Base-by-base conservation (phyloP, 2,113 vertebrate species). In the Ceyx margarethae region DNA sequence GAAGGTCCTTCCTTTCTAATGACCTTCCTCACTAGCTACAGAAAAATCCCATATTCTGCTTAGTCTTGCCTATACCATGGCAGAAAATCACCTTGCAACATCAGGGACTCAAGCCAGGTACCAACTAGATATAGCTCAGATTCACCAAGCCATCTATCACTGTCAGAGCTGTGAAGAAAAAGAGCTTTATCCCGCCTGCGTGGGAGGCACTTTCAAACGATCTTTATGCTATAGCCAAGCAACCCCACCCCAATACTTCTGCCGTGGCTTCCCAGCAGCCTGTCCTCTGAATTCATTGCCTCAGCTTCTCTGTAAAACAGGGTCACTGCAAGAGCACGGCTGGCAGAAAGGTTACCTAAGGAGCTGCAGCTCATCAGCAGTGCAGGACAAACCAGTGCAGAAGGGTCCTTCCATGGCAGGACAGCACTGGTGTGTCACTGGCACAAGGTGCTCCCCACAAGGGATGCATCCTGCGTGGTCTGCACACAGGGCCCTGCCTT, bases 21-120 rank as follows among this genome's bases (percentile, higher is more conserved):
- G 78, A 91, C 86, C 74, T 93, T 89, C 51, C 81, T 92, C 46
- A 15, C 67, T 92, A 62, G 15, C 5, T 54, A 19, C 3, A 60
- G 86, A 71, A 92, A 78, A 94, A 87, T 31, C 37, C 61, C 84
- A 80, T 48, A 48, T 82, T 82, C 86, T 92, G 67, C 60, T 79
- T 73, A 85, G 71, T n/a, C 81, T 91, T 92, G 75, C 81, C 72
- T 66, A 56, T 67, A 48, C 74, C 89, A 93, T 87, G 91, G 89
- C 92, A 94, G 81, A 80, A 79, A 94, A 94, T 96, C 91, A 93
- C 95, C 87, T 96, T 91, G 81, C 92, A 87, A 83, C 89, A 67
- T 87, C 91, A 94, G 94, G 91, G 89, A 89, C 78, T 95, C 46
- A 51, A 80, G 91, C 92, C 95, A 95, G 94, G 72, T 94, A 92